Evolutionary conservation across 2,797 vertebrate genomes (phyloP), one percentile per base, ranked within the genome.

Genomic region (Schizothorax lantsangensis): DNA sequence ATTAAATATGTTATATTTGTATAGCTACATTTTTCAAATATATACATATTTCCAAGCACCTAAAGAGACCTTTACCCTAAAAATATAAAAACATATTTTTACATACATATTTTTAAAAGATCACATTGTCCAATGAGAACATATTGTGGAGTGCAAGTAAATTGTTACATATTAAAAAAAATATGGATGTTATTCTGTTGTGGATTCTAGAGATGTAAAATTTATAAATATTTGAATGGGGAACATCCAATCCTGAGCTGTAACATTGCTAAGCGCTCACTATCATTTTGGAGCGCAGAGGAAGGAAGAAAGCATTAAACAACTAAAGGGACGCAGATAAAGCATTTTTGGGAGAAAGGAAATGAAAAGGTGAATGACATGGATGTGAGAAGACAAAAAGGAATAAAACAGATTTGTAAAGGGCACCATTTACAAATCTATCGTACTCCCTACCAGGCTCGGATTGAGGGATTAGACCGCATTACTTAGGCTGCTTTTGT

Each of bases 351-450:
- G 43, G 40, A 81, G 59, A 68, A 49, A 81, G 12, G 66, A 68
- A 81, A 59, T 68, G 49, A 84, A 77, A 85, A 69, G 81, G 80
- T 66, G 79, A 81, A 77, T 68, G 83, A 81, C 45, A 82, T 2
- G 30, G 62, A 88, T 43, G 74, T 66, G 49, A 77, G 68, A 71
- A 36, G 9, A 81, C 86, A 88, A 87, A 73, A 78, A 52, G 47
- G 21, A 83, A 92, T 96, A 93, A 95, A 95, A 95, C 92, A 92
- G 92, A 96, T 97, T 96, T 96, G 96, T 96, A 96, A 96, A 97
- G 95, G 95, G 95, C 95, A 95, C 93, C 93, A 94, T 96, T 96
- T 97, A 96, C 95, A 96, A 96, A 96, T 95, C 95, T 94, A 93
- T 96, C 94, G 92, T 94, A 95, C 93, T 93, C 96, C 96, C 94